Evolutionary conservation across 2,113 vertebrate species (phyloP), one percentile per base, ranked within the genome.

Genomic region (Tragelaphus buxtoni): DNA sequence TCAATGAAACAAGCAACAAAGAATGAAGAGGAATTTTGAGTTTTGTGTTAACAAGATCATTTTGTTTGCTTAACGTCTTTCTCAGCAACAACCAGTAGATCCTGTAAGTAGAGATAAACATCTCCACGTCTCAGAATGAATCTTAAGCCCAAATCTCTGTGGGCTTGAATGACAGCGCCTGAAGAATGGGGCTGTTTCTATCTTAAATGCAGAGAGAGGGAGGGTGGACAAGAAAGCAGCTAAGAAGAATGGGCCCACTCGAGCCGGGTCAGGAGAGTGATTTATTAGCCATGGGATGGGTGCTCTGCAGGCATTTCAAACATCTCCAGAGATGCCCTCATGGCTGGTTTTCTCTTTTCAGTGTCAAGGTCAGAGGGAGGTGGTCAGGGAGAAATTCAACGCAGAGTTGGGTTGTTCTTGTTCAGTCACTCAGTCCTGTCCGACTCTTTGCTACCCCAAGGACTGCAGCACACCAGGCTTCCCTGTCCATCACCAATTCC

Each of bases 371-470:
- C 32, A 60, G 30, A 42, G 20, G 26, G 32, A n/a, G 65, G 4
- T 18, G 56, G 30, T 8, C 17, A 13, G 20, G 65, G 24, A 6
- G 10, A 42, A 42, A 32, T 45, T 9, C 14, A 22, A 0, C 0
- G 2, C 16, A 1, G 13, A n/a, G 28, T 35, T 4, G n/a, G 42
- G n/a, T 24, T 42, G 35, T 3, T 39, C 20, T 11, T 72, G 69
- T 72, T 72, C 35, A 13, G 10, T 72, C 1, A 2, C 69, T 72
- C 69, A 42, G 35, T 24, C 0, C 3, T 42, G 69, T 72, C 35
- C 0, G 0, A 72, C 69, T 72, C 35, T 39, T 39, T 24, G 35
- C 0, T 3, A 24, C 35, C 35, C n/a, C 35, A 7, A 0, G 69
- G 1, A 42, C 10, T 72, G 69, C 20, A 24, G 65, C 35, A 24